Evolutionary conservation across 2,113 vertebrate species (phyloP).

Genomic region (Diadophis punctatus): DNA sequence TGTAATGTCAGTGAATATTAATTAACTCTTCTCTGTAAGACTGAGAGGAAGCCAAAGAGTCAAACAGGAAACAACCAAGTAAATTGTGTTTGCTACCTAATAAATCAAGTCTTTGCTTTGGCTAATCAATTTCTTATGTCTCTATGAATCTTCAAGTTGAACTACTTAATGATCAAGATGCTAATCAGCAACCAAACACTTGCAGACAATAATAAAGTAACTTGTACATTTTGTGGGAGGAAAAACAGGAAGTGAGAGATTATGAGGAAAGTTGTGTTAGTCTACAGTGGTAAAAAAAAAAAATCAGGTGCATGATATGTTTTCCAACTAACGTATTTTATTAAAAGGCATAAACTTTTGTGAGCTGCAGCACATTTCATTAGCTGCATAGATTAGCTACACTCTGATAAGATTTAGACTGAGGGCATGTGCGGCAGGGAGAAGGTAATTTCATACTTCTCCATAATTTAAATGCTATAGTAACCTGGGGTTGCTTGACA

Average conservation of each 20-base stretch:
- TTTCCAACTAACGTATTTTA: background rate
- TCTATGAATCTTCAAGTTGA: background rate
- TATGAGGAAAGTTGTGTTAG: background rate
- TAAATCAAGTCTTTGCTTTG: background rate
- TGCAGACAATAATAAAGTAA: background rate
- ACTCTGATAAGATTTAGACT: background rate
- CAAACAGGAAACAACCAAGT: background rate
- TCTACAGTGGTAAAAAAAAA: background rate
- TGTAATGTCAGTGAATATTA: background rate
- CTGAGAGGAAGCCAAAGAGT: background rate
- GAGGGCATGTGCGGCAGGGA: background rate
- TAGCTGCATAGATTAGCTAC: background rate
- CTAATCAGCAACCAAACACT: background rate
- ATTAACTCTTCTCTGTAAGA: background rate
- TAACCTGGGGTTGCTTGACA: background rate
- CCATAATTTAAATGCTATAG: background rate
- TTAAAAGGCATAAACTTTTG: background rate
- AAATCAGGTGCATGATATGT: background rate
- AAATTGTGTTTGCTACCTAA: background rate
- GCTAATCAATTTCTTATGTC: background rate
- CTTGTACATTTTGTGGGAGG: background rate
- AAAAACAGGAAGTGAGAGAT: background rate
- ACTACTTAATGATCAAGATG: background rate
- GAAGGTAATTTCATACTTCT: background rate
- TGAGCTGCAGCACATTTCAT: background rate